A percentile compares a stretch with the other conserved stretches of the same genome.
Conservation (phyloP, 2,797 vertebrate species). For the Anolis apletophallus region DNA sequence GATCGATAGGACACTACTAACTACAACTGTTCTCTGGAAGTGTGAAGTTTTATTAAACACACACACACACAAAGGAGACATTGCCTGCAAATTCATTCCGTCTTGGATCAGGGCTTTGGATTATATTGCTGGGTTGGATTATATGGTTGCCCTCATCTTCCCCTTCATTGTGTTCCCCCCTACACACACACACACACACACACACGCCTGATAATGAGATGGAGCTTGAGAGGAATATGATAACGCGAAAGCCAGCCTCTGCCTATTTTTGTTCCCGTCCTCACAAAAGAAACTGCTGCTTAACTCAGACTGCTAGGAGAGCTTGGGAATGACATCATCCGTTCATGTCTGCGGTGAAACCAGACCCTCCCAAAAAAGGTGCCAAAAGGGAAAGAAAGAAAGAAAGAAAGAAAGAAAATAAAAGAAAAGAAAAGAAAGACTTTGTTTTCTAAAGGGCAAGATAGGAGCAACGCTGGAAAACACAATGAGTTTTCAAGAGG, state of each 20-base stretch:
- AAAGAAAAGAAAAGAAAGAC: neutral
- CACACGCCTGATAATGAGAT: neutral
- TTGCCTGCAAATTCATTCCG: neutral
- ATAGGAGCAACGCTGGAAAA: conserved; percentile 23
- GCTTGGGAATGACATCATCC: neutral
- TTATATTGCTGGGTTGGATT: neutral
- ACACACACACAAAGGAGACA: neutral
- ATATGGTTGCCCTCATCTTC: neutral
- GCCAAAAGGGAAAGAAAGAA: neutral
- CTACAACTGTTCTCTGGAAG: conserved; percentile 13
- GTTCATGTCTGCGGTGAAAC: neutral
- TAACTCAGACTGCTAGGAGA: neutral
- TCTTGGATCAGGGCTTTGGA: neutral
- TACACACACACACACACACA: rapidly evolving
- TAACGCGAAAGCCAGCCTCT: neutral
- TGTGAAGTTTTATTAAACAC: neutral
- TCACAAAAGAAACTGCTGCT: neutral
- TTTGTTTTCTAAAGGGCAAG: conserved; percentile 35
- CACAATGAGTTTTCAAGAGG: conserved; percentile 9
- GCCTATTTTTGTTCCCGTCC: neutral
- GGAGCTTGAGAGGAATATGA: neutral
- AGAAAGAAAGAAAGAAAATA: neutral
- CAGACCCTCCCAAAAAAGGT: neutral
- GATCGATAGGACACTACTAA: conserved; percentile 10
- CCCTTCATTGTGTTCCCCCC: rapidly evolving